Evolutionary conservation across 2,888 invertebrate genomes (phyloP).

Genomic region (Platycheirus albimanus): DNA sequence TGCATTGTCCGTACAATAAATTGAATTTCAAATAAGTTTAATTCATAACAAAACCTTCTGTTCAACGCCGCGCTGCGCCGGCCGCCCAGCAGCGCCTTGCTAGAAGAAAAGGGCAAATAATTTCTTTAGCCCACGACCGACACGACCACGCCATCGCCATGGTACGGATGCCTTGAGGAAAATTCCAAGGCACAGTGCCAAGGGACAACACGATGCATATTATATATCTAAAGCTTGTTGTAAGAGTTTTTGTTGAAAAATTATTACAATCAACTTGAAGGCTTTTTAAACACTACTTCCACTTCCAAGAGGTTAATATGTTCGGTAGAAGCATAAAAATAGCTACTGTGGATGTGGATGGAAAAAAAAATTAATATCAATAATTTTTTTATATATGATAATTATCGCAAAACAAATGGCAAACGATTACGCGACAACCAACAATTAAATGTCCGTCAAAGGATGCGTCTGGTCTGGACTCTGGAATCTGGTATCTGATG

Average conservation of each 20-base stretch:
- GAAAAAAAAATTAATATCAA: slow-evolving; percentile 15
- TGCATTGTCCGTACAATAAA: slow-evolving; percentile 35
- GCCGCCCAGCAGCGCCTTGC: too few relatives aligned
- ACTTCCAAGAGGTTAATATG: slow-evolving; percentile 2
- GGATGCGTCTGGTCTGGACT: slow-evolving; percentile 15
- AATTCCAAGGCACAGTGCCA: neutral
- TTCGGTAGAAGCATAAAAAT: neutral
- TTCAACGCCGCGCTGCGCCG: too few relatives aligned
- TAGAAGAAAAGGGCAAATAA: neutral
- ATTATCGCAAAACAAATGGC: slow-evolving; percentile 41
- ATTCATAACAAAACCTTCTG: neutral
- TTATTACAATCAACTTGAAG: neutral
- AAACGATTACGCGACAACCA: slow-evolving; percentile 30
- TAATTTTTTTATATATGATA: slow-evolving; percentile 18
- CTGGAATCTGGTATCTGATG: too few relatives aligned
- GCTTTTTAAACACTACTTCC: neutral
- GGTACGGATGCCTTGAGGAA: neutral
- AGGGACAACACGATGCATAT: neutral
- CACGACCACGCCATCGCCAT: too few relatives aligned
- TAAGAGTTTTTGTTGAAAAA: neutral
- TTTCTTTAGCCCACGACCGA: neutral
- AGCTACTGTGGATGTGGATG: neutral
- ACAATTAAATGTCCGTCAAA: slow-evolving; percentile 54
- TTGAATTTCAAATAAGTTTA: slow-evolving; percentile 44
- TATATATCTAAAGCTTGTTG: neutral